phyloP scores from a whole-genome alignment of 2,888 invertebrate species.

The Drosophila recens region DNA sequence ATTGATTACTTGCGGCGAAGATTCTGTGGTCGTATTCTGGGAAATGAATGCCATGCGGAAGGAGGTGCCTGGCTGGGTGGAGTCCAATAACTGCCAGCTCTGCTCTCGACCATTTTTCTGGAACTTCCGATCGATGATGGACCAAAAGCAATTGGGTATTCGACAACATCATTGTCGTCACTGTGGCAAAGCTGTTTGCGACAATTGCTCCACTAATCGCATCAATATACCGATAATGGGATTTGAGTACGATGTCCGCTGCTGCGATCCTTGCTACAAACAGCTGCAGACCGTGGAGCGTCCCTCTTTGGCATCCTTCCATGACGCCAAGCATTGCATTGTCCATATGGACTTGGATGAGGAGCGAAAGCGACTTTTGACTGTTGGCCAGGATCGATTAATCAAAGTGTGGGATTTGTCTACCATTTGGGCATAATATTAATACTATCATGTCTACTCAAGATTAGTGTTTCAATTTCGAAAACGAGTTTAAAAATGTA shows the following conservation, averaged over 20 bases:
- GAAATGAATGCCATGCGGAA: conserved; percentile 95
- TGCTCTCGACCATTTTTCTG: conserved; percentile 99
- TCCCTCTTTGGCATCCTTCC: conserved; percentile 96
- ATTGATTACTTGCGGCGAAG: conserved; percentile 95
- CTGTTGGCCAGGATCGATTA: conserved; percentile 97
- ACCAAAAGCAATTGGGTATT: conserved; percentile 94
- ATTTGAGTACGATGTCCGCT: conserved; percentile 98
- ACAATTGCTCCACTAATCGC: conserved; percentile 94
- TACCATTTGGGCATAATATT: conserved; percentile 86
- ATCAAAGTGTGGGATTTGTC: conserved; percentile 97
- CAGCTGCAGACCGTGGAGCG: conserved; percentile 94
- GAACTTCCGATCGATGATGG: conserved; percentile 99
- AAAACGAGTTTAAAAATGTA: conserved; percentile 18
- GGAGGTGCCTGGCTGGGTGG: conserved; percentile 98
- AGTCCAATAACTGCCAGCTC: conserved; percentile 96
- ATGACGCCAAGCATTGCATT: conserved; percentile 97
- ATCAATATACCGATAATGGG: conserved; percentile 98
- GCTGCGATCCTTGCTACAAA: conserved; percentile 96
- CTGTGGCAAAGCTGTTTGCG: conserved; percentile 98
- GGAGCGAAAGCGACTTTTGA: conserved; percentile 93
- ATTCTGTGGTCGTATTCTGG: conserved; percentile 97
- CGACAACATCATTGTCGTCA: conserved; percentile 96
- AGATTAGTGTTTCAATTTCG: conserved; percentile 29
- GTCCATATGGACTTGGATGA: conserved; percentile 95
- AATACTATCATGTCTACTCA: conserved; percentile 4